Evolutionary conservation across 2,888 invertebrate genomes (phyloP).

Genomic region (Hirtodrosophila histrioides): DNA sequence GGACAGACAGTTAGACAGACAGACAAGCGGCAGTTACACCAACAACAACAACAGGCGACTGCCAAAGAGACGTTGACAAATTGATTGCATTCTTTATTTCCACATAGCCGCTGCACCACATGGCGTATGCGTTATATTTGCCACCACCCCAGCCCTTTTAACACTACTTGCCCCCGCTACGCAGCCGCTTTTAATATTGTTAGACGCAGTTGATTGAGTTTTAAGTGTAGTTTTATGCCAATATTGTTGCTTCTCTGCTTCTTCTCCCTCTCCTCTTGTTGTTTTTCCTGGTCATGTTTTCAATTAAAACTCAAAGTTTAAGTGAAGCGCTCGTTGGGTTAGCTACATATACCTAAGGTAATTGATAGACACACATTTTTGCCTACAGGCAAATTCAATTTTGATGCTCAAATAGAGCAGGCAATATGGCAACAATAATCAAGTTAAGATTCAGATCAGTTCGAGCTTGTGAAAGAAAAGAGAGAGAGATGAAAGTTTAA

Average conservation of each 20-base stretch:
- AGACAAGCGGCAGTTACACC: constrained; percentile 31
- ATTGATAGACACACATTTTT: constrained; percentile 20
- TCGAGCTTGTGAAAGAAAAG: too few relatives aligned
- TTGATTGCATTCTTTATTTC: constrained; percentile 79
- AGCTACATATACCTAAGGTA: constrained; percentile 22
- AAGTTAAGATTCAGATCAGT: constrained; percentile 17
- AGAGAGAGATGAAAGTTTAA: too few relatives aligned
- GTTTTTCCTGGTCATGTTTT: constrained; percentile 22
- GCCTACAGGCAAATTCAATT: constrained; percentile 37
- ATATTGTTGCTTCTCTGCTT: constrained; percentile 41
- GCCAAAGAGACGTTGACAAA: constrained; percentile 70
- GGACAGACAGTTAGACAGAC: constrained; percentile 20
- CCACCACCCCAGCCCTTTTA: background rate
- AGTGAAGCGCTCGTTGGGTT: constrained; percentile 7
- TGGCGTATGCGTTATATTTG: constrained; percentile 67
- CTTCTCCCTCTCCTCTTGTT: background rate
- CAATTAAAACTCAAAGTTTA: constrained; percentile 63
- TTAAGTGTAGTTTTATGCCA: constrained; percentile 70
- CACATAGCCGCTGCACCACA: constrained; percentile 56
- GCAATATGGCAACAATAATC: constrained; percentile 21
- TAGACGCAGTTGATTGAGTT: constrained; percentile 78
- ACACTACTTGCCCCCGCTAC: background rate
- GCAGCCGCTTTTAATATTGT: constrained; percentile 62
- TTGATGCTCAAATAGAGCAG: constrained; percentile 4
- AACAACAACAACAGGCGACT: constrained; percentile 21